phyloP scores from a whole-genome alignment of 1,140 invertebrate genomes.

The Steinernema feltiae region DNA sequence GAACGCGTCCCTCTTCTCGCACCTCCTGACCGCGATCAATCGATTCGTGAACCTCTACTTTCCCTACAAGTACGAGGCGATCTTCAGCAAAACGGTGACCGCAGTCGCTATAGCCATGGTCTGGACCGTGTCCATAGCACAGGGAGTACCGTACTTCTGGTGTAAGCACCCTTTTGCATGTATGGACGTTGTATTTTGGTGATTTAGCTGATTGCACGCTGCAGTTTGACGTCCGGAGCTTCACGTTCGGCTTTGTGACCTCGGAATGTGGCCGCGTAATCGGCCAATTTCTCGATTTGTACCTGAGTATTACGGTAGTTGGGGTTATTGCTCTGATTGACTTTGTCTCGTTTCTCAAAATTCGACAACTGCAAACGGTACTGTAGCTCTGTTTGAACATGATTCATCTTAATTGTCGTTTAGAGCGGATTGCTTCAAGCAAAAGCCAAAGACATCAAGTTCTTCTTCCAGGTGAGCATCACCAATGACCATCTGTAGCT shows the following conservation, averaged over 20 bases:
- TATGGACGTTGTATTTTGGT: background rate
- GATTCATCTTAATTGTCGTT: too few species aligned
- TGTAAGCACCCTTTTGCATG: background rate
- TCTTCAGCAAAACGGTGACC: background rate
- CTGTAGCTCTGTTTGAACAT: background rate
- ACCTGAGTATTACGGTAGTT: background rate
- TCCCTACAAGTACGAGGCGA: background rate
- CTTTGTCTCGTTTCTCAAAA: background rate
- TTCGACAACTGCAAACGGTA: background rate
- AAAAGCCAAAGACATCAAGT: background rate
- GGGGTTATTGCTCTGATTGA: background rate
- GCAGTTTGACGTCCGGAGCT: background rate
- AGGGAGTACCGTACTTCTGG: background rate
- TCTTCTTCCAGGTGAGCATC: constrained; percentile 10
- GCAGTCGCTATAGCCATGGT: background rate
- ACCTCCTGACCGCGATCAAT: background rate
- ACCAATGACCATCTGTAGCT: too few species aligned
- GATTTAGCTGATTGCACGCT: background rate
- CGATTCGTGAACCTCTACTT: background rate
- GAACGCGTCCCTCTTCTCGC: background rate
- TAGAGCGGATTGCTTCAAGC: too few species aligned
- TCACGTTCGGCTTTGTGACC: background rate
- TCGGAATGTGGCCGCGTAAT: background rate
- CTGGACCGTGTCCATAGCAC: background rate
- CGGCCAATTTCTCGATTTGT: background rate